Base-by-base conservation (phyloP, 2,888 invertebrate genomes). In the Rotaria socialis region DNA sequence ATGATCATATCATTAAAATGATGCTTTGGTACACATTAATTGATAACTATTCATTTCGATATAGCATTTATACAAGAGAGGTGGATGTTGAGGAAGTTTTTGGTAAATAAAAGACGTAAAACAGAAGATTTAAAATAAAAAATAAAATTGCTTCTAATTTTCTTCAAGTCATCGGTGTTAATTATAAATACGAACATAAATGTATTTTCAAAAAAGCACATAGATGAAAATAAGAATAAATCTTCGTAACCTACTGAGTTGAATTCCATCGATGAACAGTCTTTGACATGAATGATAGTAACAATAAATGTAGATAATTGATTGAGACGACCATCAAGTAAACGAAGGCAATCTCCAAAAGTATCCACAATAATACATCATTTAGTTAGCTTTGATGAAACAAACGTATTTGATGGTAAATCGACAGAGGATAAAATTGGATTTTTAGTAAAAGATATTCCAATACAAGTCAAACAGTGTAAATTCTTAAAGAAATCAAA, bases 331-430 rank as follows among this genome's bases (percentile, higher is more conserved):
- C 74, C 74, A 35, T 74, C 41, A 75, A 75, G 75, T 43, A 43
- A 75, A 47, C 7, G 41, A 43, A 75, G 75, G 43, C 75, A 75
- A 41, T 43, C 75, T 24, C n/a, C 75, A 75, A 75, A 75, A 43
- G 0, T 75, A 43, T 75, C 7, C 19, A 75, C 41, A 43, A 0
- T 43, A 8, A 75, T 75, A 10, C 16, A 41, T 74, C 41, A 35
- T 74, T 35, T 74, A 7, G 41, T 74, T 41, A 74, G 41, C 35
- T 16, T 74, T 41, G 43, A 75, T 43, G 43, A 75, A 22, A 22
- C 8, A 75, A 41, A 43, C 24, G 75, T 41, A 41, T 22, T 43
- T 24, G 75, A 75, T 75, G 75, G 24, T 43, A 75, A 47, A 47
- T 47, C 24, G 24, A 19, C 5, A 43, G 47, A 24, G 43, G 75